A percentile compares a stretch with the other conserved stretches of the same genome.
phyloP scores from a whole-genome alignment of 2,797 vertebrate genomes.

The Dermochelys coriacea region DNA sequence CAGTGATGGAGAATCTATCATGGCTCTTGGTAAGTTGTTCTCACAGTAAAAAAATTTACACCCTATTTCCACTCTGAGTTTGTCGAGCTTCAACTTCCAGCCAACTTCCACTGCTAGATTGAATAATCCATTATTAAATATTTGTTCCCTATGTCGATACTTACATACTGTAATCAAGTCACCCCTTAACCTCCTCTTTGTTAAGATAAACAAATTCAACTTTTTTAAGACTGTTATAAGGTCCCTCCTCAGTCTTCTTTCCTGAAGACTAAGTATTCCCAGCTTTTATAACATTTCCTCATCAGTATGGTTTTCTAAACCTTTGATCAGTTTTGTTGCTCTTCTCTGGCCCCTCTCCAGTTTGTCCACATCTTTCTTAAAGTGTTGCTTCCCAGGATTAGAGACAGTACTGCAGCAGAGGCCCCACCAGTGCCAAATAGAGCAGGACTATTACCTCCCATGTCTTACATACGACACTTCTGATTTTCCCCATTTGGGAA shows the following conservation, averaged over 20 bases:
- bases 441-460: neutral
- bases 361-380: neutral
- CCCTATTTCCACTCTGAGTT: neutral
- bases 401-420: neutral
- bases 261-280: neutral
- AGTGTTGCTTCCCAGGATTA: neutral
- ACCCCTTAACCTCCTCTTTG: neutral
- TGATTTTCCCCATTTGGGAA: neutral
- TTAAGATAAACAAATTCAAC: neutral
- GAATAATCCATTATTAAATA: neutral
- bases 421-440: neutral
- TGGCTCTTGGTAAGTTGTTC: neutral
- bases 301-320: neutral
- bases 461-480: neutral
- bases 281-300: neutral
- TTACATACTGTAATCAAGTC: neutral
- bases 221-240: neutral
- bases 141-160: neutral
- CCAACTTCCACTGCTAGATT: neutral
- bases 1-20: neutral
- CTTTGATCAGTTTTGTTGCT: neutral
- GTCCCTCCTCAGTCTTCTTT: neutral
- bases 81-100: neutral
- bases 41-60: neutral
- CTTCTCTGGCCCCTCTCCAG: neutral